These are phyloP conservation scores for Rafetus swinhoei DNA, from an alignment of 2,113 vertebrate genomes.

Conservation along the genomic window DNA sequence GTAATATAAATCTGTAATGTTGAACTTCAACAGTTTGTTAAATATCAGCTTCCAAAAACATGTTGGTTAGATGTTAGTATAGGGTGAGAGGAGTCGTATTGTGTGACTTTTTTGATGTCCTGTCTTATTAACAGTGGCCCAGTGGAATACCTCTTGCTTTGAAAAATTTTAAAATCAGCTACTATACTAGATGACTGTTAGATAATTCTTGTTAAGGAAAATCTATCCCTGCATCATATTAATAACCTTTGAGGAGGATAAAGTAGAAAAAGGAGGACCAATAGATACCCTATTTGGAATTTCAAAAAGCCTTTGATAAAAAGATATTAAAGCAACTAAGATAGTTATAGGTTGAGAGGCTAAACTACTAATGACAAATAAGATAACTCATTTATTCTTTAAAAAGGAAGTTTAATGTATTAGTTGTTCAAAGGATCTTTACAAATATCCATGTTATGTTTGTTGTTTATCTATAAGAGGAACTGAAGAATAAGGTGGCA, in stretches of 20 bases:
- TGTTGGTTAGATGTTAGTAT: background rate
- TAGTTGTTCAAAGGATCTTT: background rate
- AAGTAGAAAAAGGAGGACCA: background rate
- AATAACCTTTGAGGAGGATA: background rate
- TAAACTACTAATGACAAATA: background rate
- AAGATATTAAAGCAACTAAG: background rate
- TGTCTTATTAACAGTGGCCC: background rate
- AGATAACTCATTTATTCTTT: background rate
- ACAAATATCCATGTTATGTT: background rate
- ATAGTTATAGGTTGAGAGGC: background rate
- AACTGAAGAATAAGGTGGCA: background rate
- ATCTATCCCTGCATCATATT: background rate
- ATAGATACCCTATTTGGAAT: background rate
- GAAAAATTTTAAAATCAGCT: background rate
- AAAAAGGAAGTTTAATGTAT: background rate
- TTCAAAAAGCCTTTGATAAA: background rate
- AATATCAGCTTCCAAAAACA: background rate
- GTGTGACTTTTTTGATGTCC: background rate
- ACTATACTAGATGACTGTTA: rapidly evolving
- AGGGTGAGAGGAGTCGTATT: background rate
- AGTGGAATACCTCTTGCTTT: background rate
- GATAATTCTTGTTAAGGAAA: background rate
- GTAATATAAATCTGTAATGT: background rate
- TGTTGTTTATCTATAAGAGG: background rate
- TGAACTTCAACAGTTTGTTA: background rate